Evolutionary conservation across 2,888 invertebrate genomes (phyloP).

Genomic region (Phengaris alcon): DNA sequence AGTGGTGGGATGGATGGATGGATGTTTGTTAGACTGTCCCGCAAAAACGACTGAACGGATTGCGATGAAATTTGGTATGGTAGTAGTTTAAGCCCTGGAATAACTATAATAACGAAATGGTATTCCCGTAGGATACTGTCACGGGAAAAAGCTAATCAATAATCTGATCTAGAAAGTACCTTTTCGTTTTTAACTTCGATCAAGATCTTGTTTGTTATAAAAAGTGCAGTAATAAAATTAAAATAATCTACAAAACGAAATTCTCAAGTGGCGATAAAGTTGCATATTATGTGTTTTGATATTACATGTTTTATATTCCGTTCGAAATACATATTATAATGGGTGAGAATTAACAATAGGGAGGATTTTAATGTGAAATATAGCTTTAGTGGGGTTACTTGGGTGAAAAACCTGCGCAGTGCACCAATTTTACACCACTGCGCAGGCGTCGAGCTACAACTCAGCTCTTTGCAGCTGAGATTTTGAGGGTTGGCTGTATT

Average conservation of each 20-base stretch:
- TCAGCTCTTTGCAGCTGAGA: constrained; percentile 47
- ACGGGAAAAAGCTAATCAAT: no score
- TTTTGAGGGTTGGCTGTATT: constrained; percentile 44
- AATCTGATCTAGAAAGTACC: no score
- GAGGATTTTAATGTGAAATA: constrained; percentile 56
- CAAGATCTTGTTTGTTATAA: neutral
- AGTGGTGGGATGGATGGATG: no score
- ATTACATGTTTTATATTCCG: constrained; percentile 45
- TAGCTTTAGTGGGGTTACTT: constrained; percentile 50
- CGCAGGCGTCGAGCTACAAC: constrained; percentile 56
- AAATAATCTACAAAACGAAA: neutral
- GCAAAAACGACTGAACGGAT: no score
- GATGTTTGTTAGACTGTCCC: no score
- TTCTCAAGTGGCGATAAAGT: constrained; percentile 31
- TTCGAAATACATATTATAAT: constrained; percentile 47
- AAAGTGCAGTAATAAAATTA: neutral
- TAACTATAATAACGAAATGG: no score
- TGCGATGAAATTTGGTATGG: no score
- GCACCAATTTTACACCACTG: constrained; percentile 47
- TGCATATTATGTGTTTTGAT: constrained; percentile 29
- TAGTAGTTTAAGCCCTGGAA: no score
- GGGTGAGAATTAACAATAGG: constrained; percentile 60
- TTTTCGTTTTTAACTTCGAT: no score
- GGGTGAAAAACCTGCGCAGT: constrained; percentile 52
- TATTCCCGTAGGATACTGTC: no score